Percentiles rank a stretch among this genome's conserved stretches.
Conservation (phyloP, 1,140 invertebrate genomes). For the Sycobia sp. region DNA sequence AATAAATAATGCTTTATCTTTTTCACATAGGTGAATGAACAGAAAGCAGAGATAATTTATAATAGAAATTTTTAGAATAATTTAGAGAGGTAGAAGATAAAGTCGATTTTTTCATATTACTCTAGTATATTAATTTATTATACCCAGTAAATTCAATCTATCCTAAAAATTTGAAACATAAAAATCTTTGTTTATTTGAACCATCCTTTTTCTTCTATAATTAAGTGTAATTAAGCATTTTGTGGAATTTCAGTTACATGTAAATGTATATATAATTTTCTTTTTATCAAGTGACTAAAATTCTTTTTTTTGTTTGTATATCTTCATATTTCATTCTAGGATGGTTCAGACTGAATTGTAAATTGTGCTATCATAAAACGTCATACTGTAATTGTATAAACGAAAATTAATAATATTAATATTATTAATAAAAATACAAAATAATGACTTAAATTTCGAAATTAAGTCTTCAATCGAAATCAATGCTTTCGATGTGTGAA, state of each 20-base stretch:
- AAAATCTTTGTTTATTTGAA: slow-evolving; percentile 11
- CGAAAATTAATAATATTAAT: slow-evolving; percentile 19
- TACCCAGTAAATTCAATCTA: background rate
- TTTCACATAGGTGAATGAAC: too few species aligned
- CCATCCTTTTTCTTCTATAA: slow-evolving; percentile 12
- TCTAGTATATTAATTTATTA: background rate
- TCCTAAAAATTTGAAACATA: background rate
- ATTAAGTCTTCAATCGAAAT: slow-evolving; percentile 1
- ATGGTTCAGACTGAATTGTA: slow-evolving; percentile 35
- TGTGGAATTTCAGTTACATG: too few species aligned
- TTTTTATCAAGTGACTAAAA: background rate
- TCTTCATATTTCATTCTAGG: slow-evolving; percentile 11
- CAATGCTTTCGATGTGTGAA: too few species aligned
- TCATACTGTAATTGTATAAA: slow-evolving; percentile 22
- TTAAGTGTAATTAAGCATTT: too few species aligned
- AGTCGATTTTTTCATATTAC: background rate
- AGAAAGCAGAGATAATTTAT: too few species aligned
- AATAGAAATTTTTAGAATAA: too few species aligned
- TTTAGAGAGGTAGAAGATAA: too few species aligned
- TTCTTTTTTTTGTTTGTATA: slow-evolving; percentile 8
- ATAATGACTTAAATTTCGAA: slow-evolving; percentile 13
- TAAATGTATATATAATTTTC: background rate
- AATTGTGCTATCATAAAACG: slow-evolving; percentile 25
- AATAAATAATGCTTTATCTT: too few species aligned
- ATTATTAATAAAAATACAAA: slow-evolving; percentile 1